phyloP scores from a whole-genome alignment of 2,113 vertebrate species.

The Egretta garzetta region DNA sequence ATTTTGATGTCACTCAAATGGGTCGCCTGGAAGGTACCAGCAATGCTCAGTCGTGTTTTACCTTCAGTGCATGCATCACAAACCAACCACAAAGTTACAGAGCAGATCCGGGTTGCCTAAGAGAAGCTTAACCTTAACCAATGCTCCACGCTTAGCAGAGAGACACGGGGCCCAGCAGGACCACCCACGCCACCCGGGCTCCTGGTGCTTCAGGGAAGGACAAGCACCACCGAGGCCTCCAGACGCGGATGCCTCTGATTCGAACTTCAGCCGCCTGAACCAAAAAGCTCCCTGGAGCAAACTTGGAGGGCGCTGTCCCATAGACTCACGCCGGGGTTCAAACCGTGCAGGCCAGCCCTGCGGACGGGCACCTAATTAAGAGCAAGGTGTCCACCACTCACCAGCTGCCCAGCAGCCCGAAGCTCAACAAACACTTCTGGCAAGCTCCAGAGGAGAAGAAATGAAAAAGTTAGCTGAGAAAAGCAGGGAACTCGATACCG shows the following conservation, averaged over 20 bases:
- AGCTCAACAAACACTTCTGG: background rate
- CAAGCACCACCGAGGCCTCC: background rate
- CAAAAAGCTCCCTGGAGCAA: background rate
- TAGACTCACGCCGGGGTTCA: fast-evolving
- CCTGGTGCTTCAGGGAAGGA: fast-evolving
- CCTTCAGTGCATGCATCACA: fast-evolving
- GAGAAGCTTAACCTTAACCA: background rate
- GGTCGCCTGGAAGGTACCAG: background rate
- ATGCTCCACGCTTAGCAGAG: fast-evolving
- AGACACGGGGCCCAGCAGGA: too few relatives aligned
- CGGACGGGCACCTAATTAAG: fast-evolving
- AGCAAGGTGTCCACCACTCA: background rate
- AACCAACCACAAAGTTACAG: background rate
- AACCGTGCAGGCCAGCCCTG: background rate
- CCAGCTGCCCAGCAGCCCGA: background rate
- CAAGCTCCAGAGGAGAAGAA: background rate
- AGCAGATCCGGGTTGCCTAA: background rate
- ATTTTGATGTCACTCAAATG: background rate
- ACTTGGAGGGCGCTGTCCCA: background rate
- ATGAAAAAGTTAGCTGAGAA: background rate
- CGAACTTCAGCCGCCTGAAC: background rate
- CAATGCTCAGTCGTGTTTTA: background rate
- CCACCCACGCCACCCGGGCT: fast-evolving
- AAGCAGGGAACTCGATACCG: background rate
- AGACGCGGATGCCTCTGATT: fast-evolving